Conservation (phyloP, 64 coral and sea anemone species). For the Montipora capricornis region DNA sequence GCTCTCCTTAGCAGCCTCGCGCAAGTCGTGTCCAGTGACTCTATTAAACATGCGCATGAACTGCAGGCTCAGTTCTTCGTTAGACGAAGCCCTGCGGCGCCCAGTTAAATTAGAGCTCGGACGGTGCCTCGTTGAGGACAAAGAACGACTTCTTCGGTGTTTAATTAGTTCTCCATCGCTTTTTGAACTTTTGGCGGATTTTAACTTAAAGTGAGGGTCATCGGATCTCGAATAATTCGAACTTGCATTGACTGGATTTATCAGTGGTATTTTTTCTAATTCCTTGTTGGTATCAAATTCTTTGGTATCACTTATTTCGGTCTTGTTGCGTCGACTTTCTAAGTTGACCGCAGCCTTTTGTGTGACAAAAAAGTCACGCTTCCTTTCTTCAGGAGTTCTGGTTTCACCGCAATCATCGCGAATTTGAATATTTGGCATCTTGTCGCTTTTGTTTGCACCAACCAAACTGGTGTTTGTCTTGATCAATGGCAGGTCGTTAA, state of each 20-base stretch:
- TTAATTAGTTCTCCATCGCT: conserved; percentile 3
- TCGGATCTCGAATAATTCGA: background rate
- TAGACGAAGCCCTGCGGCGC: conserved; percentile 31
- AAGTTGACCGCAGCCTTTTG: conserved; percentile 2
- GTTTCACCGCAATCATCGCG: conserved; percentile 1
- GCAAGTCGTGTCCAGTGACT: conserved; percentile 81
- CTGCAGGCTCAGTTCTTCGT: conserved; percentile 64
- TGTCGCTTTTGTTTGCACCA: conserved; percentile 65
- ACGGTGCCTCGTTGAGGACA: background rate
- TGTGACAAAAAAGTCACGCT: conserved; percentile 74
- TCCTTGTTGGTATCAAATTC: conserved; percentile 5
- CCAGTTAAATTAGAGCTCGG: conserved; percentile 19
- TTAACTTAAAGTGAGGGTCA: background rate
- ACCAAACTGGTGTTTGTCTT: conserved; percentile 60
- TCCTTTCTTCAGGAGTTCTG: background rate
- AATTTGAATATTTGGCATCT: conserved; percentile 20
- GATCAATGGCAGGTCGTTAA: conserved; percentile 51
- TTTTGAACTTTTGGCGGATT: conserved; percentile 48
- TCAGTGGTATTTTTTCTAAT: conserved; percentile 46
- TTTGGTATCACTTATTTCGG: background rate
- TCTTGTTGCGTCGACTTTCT: background rate
- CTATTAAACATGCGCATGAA: conserved; percentile 65
- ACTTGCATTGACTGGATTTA: background rate
- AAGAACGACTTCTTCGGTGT: conserved; percentile 19
- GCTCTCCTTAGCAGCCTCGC: conserved; percentile 82